Conservation (phyloP, 2,113 vertebrate genomes). For the Brachyhypopomus occidentalis region DNA sequence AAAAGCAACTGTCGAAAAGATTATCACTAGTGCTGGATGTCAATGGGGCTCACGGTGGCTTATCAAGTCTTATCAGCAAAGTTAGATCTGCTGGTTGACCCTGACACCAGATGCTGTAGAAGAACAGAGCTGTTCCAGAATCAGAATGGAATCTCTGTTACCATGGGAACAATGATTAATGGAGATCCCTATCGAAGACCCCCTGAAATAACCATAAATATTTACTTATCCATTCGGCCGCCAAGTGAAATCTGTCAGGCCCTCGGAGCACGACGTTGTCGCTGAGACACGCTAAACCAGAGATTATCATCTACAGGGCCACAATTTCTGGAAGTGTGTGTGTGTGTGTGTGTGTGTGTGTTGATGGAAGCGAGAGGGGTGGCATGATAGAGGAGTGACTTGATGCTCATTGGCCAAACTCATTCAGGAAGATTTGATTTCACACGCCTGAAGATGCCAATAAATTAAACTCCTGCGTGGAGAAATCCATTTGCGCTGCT, state of each 20-base stretch:
- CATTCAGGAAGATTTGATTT: slow-evolving; percentile 17
- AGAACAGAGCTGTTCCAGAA: background rate
- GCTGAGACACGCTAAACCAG: background rate
- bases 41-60: background rate
- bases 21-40: background rate
- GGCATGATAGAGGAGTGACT: background rate
- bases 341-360: background rate
- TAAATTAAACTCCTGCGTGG: background rate
- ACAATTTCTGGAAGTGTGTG: background rate
- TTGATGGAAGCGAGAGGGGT: background rate
- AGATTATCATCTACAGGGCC: background rate
- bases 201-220: slow-evolving; percentile 30
- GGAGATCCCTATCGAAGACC: slow-evolving; percentile 56
- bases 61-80: background rate
- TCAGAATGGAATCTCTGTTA: slow-evolving; percentile 58
- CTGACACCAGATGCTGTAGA: background rate
- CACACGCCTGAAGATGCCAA: slow-evolving; percentile 6
- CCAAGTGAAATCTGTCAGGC: background rate
- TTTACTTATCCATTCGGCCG: slow-evolving; percentile 10
- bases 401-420: slow-evolving; percentile 11
- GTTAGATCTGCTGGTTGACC: background rate
- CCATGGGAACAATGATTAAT: slow-evolving; percentile 68
- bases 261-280: background rate
- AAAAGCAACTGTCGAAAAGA: background rate
- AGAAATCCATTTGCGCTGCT: background rate